Base-by-base conservation (phyloP, 2,113 vertebrate genomes). In the Bettongia penicillata region DNA sequence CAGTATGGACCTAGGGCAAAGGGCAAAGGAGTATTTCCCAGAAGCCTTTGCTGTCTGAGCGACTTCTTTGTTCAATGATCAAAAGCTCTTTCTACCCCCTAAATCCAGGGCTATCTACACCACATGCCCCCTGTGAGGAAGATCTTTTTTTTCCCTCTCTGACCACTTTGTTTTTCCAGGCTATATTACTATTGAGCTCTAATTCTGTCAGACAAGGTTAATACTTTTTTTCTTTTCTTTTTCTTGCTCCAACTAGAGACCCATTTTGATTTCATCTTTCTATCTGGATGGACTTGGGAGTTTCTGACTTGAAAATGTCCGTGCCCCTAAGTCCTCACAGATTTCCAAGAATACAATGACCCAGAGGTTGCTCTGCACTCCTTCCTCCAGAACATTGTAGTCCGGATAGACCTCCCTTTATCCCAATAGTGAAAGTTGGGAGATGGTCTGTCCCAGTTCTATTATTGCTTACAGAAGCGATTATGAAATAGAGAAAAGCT, bases 1-100 rank as follows among this genome's bases (percentile, higher is more conserved):
- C 0, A 96, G 91, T 84, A 90, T 93, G 95, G 89, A 95, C 95
- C 97, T 93, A 97, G 96, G 96, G 84, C 90, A 93, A 51, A 50
- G 94, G 93, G 68, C 91, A 90, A 26, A 48, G 43, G 91, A 92
- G 94, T 92, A 93, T 90, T 96, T 98, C 97, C 97, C 95, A 94
- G 95, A 90, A 92, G 92, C 95, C 91, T 97, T 98, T 98, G 98
- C 52, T 50, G 95, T 93, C 91, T 93, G 93, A 97, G 68, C 94
- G 96, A 55, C 93, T 93, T 37, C 95, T 97, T 97, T 97, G 94
- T 96, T 96, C 77, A 37, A 2, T 89, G 96, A 98, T 98, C 96
- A 98, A 97, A 98, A 84, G 8, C 12, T 1, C 61, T 51, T 92
- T 93, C 52, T 28, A 57, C 89, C 89, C 16, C 77, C 52, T 68